Conservation (phyloP, 2,888 invertebrate genomes). For the Laspeyria flexula region DNA sequence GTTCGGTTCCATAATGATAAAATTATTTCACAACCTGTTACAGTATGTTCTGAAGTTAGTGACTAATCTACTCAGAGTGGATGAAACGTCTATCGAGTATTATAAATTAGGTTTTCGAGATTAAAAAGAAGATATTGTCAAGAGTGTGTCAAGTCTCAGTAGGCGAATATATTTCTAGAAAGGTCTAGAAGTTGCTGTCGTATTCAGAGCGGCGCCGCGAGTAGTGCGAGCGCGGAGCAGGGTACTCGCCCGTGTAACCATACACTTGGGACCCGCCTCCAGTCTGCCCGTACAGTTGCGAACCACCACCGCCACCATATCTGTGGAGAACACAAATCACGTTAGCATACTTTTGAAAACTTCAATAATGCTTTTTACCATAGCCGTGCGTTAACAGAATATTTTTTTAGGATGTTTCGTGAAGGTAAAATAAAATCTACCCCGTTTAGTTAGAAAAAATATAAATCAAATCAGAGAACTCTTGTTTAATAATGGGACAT, state of each 20-base stretch:
- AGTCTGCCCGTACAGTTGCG: conserved; percentile 89
- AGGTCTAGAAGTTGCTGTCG: conserved; percentile 91
- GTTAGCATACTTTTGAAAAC: conserved; percentile 14
- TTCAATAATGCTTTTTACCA: background rate
- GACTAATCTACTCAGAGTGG: conserved; percentile 55
- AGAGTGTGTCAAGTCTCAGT: conserved; percentile 61
- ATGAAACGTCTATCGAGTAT: conserved; percentile 55
- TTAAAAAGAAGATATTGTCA: conserved; percentile 81
- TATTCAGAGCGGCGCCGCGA: conserved; percentile 90
- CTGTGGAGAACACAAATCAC: conserved; percentile 50
- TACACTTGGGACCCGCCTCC: conserved; percentile 87
- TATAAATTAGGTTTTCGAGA: conserved; percentile 62
- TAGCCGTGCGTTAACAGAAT: no score
- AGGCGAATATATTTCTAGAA: conserved; percentile 49
- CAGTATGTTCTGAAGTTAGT: conserved; percentile 61
- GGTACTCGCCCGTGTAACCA: conserved; percentile 80
- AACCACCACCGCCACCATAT: conserved; percentile 84
- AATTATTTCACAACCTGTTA: conserved; percentile 80
- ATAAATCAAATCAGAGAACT: no score
- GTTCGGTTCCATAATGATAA: conserved; percentile 55
- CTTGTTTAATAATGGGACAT: no score
- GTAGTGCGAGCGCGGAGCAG: conserved; percentile 79
- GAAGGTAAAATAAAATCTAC: no score
- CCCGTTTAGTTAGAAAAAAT: no score
- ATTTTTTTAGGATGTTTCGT: no score